phyloP scores from a whole-genome alignment of 2,797 vertebrate genomes.

The Staurois parvus region DNA sequence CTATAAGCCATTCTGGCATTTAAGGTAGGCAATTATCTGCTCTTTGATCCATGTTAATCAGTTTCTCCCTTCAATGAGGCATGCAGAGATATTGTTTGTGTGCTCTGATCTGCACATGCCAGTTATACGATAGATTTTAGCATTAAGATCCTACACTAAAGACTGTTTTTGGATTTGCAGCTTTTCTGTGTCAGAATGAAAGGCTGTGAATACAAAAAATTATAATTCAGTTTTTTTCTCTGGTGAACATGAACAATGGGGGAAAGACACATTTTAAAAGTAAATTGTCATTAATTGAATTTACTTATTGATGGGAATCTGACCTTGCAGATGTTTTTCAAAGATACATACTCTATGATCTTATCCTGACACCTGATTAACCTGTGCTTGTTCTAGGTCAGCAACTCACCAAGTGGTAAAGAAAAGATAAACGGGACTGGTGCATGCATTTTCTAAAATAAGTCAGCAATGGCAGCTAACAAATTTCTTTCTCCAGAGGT shows the following conservation, averaged over 20 bases:
- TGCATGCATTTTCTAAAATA: neutral
- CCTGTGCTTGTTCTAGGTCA: no score
- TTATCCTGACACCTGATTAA: no score
- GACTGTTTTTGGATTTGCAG: neutral
- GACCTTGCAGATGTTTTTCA: no score
- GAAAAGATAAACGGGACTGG: no score
- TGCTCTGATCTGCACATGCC: conserved; percentile 1
- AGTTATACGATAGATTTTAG: neutral
- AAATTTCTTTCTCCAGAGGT: neutral
- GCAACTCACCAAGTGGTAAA: no score
- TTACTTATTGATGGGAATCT: no score
- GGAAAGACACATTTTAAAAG: neutral
- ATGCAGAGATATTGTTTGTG: conserved; percentile 11
- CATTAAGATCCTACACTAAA: neutral
- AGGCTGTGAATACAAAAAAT: neutral
- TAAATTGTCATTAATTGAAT: no score
- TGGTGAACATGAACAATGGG: neutral
- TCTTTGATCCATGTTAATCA: conserved; percentile 7
- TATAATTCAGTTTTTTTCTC: neutral
- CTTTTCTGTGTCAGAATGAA: neutral
- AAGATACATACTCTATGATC: no score
- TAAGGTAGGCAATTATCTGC: neutral
- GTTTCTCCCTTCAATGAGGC: conserved; percentile 1
- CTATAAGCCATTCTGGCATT: neutral
- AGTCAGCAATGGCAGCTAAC: neutral